phyloP scores from a whole-genome alignment of 2,797 vertebrate species.

The Pangasius macronema region DNA sequence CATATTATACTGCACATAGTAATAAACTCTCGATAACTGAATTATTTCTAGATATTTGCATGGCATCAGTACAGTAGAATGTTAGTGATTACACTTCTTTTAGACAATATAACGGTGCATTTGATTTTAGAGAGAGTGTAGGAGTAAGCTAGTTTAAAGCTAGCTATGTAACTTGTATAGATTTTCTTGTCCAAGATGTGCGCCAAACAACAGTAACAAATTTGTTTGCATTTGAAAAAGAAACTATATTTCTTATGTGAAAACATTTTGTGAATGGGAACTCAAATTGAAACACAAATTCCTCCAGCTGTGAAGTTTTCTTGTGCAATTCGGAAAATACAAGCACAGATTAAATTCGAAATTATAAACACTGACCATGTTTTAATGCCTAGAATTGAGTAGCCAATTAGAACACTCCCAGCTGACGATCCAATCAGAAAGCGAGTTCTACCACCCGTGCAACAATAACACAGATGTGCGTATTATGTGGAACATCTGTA shows the following conservation, averaged over 20 bases:
- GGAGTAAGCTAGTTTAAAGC: not conserved
- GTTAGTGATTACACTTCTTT: not conserved
- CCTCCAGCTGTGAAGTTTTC: not conserved
- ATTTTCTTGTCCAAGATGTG: not conserved
- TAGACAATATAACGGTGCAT: not conserved
- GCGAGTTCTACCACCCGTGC: not conserved
- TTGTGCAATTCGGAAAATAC: no score
- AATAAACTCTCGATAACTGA: not conserved
- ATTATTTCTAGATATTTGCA: not conserved
- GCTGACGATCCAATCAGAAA: not conserved
- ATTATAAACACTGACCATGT: not conserved
- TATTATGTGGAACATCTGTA: not conserved
- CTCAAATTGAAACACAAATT: no score
- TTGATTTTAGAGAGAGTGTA: not conserved
- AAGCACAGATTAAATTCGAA: not conserved
- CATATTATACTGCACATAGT: not conserved
- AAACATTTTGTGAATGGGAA: no score
- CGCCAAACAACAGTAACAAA: no score
- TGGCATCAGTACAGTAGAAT: not conserved
- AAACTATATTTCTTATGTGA: no score
- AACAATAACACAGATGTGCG: not conserved
- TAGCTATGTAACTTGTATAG: not conserved
- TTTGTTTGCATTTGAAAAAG: no score
- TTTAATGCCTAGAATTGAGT: not conserved
- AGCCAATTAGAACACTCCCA: not conserved